A percentile compares a stretch with the other conserved stretches of the same genome.
Evolutionary conservation across 2,797 vertebrate genomes (phyloP).

Genomic region (Cuniculus paca): DNA sequence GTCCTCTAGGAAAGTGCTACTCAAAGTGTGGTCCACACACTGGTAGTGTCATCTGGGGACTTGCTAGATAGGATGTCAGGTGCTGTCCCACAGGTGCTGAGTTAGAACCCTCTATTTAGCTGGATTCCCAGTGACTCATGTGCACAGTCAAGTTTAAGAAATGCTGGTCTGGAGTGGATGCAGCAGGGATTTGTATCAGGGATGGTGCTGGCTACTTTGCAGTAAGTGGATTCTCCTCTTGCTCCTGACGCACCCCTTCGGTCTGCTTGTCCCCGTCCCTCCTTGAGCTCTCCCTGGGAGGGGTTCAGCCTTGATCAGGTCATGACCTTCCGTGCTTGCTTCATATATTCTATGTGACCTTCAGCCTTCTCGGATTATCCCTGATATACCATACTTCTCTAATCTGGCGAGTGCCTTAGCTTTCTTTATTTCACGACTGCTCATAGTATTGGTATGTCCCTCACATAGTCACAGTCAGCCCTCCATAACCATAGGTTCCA

Average conservation of each 20-base stretch:
- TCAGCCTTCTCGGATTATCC: neutral
- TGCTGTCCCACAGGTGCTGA: neutral
- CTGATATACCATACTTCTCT: fast-evolving
- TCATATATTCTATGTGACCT: too few relatives aligned
- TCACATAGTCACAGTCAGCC: neutral
- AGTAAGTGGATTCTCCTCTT: neutral
- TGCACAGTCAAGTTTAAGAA: neutral
- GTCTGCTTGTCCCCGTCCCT: neutral
- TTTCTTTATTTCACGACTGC: neutral
- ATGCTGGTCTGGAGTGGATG: neutral
- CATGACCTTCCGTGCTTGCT: neutral
- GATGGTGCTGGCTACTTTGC: neutral
- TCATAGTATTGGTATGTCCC: neutral
- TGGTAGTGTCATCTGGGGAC: neutral
- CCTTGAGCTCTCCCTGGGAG: too few relatives aligned
- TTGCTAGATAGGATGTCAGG: neutral
- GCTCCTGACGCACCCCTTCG: too few relatives aligned
- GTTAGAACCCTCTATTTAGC: neutral
- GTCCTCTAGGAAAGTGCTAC: neutral
- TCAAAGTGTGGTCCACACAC: neutral
- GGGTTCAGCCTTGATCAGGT: neutral
- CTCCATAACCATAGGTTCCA: neutral
- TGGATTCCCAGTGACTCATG: neutral
- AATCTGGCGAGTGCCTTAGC: neutral
- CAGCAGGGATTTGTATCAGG: neutral